Evolutionary conservation across 1,140 invertebrate genomes (phyloP), one percentile per base, ranked within the genome.

Genomic region (Polyergus mexicanus): DNA sequence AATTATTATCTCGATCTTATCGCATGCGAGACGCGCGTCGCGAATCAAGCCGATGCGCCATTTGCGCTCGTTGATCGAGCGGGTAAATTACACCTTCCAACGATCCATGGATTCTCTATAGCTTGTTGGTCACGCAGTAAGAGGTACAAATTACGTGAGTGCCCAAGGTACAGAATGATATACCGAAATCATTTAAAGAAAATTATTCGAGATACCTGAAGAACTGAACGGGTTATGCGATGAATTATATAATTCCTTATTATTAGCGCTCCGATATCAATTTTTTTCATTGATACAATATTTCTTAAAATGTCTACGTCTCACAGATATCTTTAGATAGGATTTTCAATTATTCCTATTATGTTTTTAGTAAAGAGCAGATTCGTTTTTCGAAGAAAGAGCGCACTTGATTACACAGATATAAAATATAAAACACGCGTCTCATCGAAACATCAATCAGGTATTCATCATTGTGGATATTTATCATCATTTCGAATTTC

Each of bases 1-100:
- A 72, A 72, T 74, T 74, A 81, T 71, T 58, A 83, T 72, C 68
- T 22, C 13, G 56, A 83, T 83, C 54, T 60, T 83, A 83, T 83
- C 78, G 51, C 16, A 62, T 74, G 19, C 38, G 68, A 60, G 54
- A 47, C 19, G 38, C 19, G 38, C 38, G 54, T 74, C 54, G 54
- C 54, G 68, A 83, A 25, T 62, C 51, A 74, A 83, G 54, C 38
- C 54, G 19, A 58, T 71, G 44, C 47, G 28, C 47, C 47, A 51
- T 51, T 83, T 47, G 13, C 54, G 54, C 38, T 32, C 78, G 54
- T 62, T 83, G 54, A 83, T 83, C 28, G 68, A 81, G 38, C n/a
- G 41, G 35, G 51, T 81, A 81, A 72, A 81, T 81, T 81, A 81
- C 51, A 72, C 38, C 47, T 71, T 56, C 35, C 68, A 81, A 71